Conservation (phyloP, 2,797 vertebrate genomes). For the Cyprinella venusta region DNA sequence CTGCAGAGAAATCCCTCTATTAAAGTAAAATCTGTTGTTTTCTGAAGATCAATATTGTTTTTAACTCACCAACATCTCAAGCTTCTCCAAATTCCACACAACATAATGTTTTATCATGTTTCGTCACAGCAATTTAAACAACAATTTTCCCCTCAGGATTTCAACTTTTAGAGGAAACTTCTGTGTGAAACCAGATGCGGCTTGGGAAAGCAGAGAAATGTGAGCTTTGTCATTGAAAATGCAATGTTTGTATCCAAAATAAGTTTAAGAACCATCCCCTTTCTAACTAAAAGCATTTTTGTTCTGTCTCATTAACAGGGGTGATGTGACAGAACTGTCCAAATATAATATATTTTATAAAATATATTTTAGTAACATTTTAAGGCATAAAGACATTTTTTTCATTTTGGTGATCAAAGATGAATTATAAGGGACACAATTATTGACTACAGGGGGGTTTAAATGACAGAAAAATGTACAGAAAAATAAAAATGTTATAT, state of each 20-base stretch:
- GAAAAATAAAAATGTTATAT: too few relatives aligned
- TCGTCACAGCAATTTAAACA: too few relatives aligned
- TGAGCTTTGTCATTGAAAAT: background rate
- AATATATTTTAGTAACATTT: too few relatives aligned
- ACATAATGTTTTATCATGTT: background rate
- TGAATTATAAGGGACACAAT: too few relatives aligned
- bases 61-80: constrained; percentile 36
- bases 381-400: too few relatives aligned
- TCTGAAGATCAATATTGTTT: too few relatives aligned
- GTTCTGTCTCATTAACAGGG: background rate
- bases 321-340: background rate
- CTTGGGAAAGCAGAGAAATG: background rate
- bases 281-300: background rate
- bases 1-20: too few relatives aligned
- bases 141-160: constrained; percentile 15
- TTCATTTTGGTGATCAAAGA: too few relatives aligned
- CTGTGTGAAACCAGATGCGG: background rate
- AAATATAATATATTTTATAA: background rate
- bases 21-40: background rate
- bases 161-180: background rate
- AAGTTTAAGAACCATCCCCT: background rate
- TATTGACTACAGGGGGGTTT: too few relatives aligned
- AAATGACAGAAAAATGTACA: too few relatives aligned
- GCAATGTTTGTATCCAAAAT: background rate
- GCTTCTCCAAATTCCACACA: accelerated